phyloP scores from a whole-genome alignment of 2,113 vertebrate species.

The Vanacampus margaritifer region DNA sequence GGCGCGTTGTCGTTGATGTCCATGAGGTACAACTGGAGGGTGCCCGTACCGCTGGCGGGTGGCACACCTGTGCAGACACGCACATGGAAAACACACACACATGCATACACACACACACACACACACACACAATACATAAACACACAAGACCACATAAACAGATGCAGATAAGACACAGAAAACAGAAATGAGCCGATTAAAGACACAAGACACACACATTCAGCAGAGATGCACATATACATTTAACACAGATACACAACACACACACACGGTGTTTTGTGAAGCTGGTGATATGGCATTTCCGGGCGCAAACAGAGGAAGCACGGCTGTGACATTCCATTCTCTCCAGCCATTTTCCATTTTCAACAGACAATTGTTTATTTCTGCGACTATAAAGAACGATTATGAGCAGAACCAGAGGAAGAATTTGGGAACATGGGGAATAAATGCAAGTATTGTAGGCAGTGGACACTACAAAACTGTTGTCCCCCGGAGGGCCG shows the following conservation, averaged over 20 bases:
- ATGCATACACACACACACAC: not conserved
- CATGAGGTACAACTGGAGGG: conserved; percentile 88
- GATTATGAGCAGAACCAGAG: conserved; percentile 21
- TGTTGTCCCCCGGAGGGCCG: not conserved
- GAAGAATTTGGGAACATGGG: conserved; percentile 9
- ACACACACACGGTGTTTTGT: not conserved
- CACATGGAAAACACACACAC: not conserved
- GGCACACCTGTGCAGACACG: conserved; percentile 76
- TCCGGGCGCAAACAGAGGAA: not conserved
- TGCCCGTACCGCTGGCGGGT: conserved; percentile 90
- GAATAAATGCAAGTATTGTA: conserved; percentile 1
- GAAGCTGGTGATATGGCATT: not conserved
- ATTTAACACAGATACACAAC: not conserved
- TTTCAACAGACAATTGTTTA: conserved; percentile 44
- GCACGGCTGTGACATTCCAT: conserved; percentile 17
- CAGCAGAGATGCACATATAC: not conserved
- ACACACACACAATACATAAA: not conserved
- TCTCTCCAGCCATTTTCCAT: conserved; percentile 40
- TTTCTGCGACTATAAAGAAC: conserved; percentile 23
- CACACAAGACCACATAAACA: too few relatives aligned
- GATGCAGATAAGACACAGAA: conserved; percentile 47
- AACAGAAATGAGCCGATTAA: not conserved
- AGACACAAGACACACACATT: not conserved
- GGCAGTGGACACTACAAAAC: not conserved
- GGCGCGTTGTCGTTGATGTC: conserved; percentile 97